Evolutionary conservation across 1,140 invertebrate species (phyloP), one percentile per base, ranked within the genome.

Genomic region (Papilio aristodemus): DNA sequence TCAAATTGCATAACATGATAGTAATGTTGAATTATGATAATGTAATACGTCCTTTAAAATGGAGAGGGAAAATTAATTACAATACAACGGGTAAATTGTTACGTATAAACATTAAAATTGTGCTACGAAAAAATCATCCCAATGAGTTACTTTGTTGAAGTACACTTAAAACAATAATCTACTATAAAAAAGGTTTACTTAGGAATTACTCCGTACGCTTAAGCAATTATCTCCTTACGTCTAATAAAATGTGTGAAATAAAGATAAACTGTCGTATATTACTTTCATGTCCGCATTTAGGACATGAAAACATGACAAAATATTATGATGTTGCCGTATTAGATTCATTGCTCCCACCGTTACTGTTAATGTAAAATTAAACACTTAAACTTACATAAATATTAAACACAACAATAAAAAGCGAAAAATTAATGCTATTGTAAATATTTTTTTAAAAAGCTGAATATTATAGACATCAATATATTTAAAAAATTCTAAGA

Each of bases 161-260:
- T 32, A 32, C 6, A 22, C 46, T 50, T 50, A 39, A 39, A 46
- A 50, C 27, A 50, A 25, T 50, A 50, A 50, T 50, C 8, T 13
- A 50, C 46, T 22, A 8, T 50, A 50, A 46, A 46, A 50, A 58
- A 32, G n/a, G 1, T 27, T 5, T 38, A 60, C 58, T 60, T 60
- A 60, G 8, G 32, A 19, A 60, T 37, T 60, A 60, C 13, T 4
- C 6, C 17, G 38, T 36, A 60, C 14, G 17, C 9, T 46, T 46
- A 46, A 6, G 7, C 17, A 46, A 22, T 43, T 43, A 43, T 50
- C 58, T 60, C 38, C 58, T 60, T 60, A 60, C 14, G 36, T 8
- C 58, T 60, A 60, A 38, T 4, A 60, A 19, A 38, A 36, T 38
- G 14, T 59, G 4, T 59, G 38, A 60, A 60, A 58, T 32, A 58